Conservation (phyloP, 2,888 invertebrate species). For the Monopis laevigella region DNA sequence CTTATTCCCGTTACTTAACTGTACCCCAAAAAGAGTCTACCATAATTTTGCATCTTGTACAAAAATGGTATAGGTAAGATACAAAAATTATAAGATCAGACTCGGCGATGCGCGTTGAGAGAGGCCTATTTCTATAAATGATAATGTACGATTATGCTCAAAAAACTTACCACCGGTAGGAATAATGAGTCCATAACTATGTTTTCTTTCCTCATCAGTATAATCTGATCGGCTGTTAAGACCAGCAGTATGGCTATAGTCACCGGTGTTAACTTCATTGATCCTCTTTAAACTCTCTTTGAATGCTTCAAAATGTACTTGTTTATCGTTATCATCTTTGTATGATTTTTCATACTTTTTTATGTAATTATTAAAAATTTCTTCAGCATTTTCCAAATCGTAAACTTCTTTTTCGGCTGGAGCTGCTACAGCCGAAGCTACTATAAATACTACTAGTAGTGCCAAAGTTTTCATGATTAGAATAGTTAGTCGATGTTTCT, state of each 20-base stretch:
- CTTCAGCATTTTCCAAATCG: constrained; percentile 24
- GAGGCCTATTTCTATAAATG: too few relatives aligned
- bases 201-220: constrained; percentile 1
- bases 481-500: too few relatives aligned
- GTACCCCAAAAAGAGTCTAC: too few relatives aligned
- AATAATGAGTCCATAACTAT: background rate
- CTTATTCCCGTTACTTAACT: too few relatives aligned
- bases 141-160: too few relatives aligned
- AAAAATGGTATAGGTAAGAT: too few relatives aligned
- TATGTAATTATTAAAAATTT: constrained; percentile 27
- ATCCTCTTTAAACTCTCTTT: constrained; percentile 15
- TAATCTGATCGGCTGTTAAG: constrained; percentile 1
- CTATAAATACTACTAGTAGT: too few relatives aligned
- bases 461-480: too few relatives aligned
- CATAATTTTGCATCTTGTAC: too few relatives aligned
- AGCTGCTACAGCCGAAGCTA: background rate
- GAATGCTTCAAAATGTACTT: constrained; percentile 28
- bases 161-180: background rate
- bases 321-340: constrained; percentile 28
- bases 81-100: too few relatives aligned
- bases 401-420: constrained; percentile 18
- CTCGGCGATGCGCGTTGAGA: too few relatives aligned
- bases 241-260: background rate
- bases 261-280: constrained; percentile 3
- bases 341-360: constrained; percentile 27